phyloP scores from a whole-genome alignment of 1,140 invertebrate genomes.

The Dendrolimus punctatus region DNA sequence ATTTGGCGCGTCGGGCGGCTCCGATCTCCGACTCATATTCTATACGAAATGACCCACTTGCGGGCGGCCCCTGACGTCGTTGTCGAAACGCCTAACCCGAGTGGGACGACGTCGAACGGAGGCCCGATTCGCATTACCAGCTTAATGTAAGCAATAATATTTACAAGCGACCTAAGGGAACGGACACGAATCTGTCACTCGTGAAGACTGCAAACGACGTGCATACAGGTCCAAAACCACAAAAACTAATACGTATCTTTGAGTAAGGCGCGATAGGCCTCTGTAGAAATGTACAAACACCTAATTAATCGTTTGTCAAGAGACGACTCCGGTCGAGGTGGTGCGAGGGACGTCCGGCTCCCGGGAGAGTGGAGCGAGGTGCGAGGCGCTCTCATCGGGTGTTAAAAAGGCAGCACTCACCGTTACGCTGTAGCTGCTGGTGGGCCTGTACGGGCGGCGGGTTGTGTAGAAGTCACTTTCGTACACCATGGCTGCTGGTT shows the following conservation, averaged over 20 bases:
- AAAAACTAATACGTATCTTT: slow-evolving; percentile 2
- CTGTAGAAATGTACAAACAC: slow-evolving; percentile 1
- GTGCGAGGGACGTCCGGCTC: slow-evolving; percentile 63
- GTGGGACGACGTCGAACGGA: slow-evolving; percentile 10
- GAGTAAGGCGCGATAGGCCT: slow-evolving; percentile 5
- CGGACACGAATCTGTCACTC: slow-evolving; percentile 19
- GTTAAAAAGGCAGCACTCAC: slow-evolving; percentile 77
- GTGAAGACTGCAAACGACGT: slow-evolving; percentile 18
- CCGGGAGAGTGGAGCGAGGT: slow-evolving; percentile 58
- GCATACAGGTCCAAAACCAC: slow-evolving; percentile 7
- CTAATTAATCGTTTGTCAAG: too few relatives aligned
- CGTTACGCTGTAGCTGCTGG: slow-evolving; percentile 82
- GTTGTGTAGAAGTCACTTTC: slow-evolving; percentile 91
- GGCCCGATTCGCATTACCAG: slow-evolving; percentile 8
- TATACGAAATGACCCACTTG: slow-evolving; percentile 59
- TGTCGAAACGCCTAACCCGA: too few relatives aligned
- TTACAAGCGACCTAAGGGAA: slow-evolving; percentile 36
- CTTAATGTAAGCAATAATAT: slow-evolving; percentile 57
- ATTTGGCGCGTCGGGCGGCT: slow-evolving; percentile 65
- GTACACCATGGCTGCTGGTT: slow-evolving; percentile 84
- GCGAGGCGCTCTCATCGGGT: slow-evolving; percentile 39
- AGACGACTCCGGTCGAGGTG: slow-evolving; percentile 35
- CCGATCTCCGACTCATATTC: slow-evolving; percentile 54
- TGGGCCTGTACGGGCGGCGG: slow-evolving; percentile 82
- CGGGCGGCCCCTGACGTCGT: slow-evolving; percentile 27